A percentile compares a stretch with the other conserved stretches of the same genome.
Conservation (phyloP, 2,797 vertebrate genomes). For the Pangasius larnaudii region DNA sequence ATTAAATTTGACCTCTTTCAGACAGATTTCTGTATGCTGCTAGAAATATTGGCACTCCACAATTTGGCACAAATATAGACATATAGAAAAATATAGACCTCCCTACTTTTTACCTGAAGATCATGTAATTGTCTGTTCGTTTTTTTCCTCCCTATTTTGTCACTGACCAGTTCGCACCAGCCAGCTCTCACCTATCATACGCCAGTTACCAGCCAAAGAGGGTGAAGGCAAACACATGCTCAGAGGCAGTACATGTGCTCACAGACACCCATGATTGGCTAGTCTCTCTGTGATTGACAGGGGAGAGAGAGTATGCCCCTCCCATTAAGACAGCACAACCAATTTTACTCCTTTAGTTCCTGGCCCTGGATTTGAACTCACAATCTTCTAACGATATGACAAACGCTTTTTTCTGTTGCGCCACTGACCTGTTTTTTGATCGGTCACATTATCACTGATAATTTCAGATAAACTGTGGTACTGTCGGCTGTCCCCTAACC, state of each 20-base stretch:
- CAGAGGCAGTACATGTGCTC: too few species aligned
- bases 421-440: not conserved
- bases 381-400: not conserved
- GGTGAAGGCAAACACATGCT: too few species aligned
- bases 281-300: not conserved
- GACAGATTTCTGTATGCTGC: not conserved
- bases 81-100: not conserved
- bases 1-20: not conserved
- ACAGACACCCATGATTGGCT: not conserved
- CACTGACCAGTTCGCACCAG: too few species aligned
- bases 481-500: conserved; percentile 94
- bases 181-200: too few species aligned
- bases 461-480: conserved; percentile 94
- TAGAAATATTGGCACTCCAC: not conserved
- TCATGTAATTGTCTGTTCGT: not conserved
- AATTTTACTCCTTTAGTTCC: not conserved
- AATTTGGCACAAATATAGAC: not conserved
- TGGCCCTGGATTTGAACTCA: not conserved
- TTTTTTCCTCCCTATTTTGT: not conserved
- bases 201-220: too few species aligned
- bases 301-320: not conserved
- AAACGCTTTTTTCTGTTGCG: not conserved
- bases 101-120: not conserved
- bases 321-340: not conserved
- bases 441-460: not conserved